Base-by-base conservation (phyloP, 2,113 vertebrate species). In the Tetraodon nigroviridis region DNA sequence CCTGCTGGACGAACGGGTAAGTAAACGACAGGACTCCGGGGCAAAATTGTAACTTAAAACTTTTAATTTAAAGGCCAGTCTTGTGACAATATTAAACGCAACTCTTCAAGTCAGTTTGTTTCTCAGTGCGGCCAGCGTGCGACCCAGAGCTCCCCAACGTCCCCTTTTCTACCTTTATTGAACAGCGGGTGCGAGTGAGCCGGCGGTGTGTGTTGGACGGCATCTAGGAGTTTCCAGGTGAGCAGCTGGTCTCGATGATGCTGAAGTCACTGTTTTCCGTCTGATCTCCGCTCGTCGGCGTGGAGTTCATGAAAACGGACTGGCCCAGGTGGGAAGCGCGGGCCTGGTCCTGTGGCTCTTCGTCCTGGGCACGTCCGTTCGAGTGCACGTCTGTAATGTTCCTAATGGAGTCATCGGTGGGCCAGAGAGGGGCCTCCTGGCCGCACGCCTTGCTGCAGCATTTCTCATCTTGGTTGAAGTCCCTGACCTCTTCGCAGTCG, bases 251-350 rank as follows among this genome's bases (percentile, higher is more conserved):
- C 66, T 58, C 78, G 4, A 85, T 50, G 48, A 85, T 55, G 24
- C 76, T 82, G 20, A 86, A 81, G 51, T 88, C 84, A 5, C 79
- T 37, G 1, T 65, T 75, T 61, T 75, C 75, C 11, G 51, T 71
- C 51, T 69, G 61, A 53, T 71, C 77, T 57, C 6, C 74, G 4
- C 27, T 53, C 1, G 49, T 54, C 4, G 18, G 45, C 12, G 57
- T 3, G 0, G 69, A 70, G 55, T 55, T 61, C 1, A 66, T 0
- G 0, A 80, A 68, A 50, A 63, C 13, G 22, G 75, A 22, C 24
- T 51, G 55, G 18, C 45, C 44, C 19, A 64, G 20, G 17, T 64
- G 46, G 7, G 44, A 17, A 7, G 53, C 42, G 40, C 56, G 20
- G 4, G 55, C 27, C 12, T 22, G 16, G 19, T 51, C 44, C 0